Base-by-base conservation (phyloP, 2,888 invertebrate genomes). In the Dryobota labecula region DNA sequence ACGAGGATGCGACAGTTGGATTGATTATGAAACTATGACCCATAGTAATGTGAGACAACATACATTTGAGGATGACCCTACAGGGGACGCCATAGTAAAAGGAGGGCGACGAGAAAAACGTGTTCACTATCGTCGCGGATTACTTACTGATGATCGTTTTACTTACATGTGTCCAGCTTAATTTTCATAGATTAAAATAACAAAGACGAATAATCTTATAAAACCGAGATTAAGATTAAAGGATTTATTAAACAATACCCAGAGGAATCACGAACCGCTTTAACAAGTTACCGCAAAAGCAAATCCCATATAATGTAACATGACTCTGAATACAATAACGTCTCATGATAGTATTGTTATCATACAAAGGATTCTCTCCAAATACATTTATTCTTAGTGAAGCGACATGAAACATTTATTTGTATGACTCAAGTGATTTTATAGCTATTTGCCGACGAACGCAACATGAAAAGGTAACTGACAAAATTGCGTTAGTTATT, bases 281-380 rank as follows among this genome's bases (percentile, higher is more conserved):
- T 84, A 70, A 76, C 76, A 76, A 76, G 78, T 78, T 73, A 66
- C 78, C 70, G 84, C 76, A 64, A 70, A 70, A 84, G 84, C 75
- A 78, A 80, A 84, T 73, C 74, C 57, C 68, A 60, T 85, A 71
- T 70, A 75, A 71, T 70, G 66, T 78, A 72, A 80, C 73, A 82
- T 70, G 76, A 78, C 66, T 70, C 63, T 68, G 73, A 84, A 86
- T 74, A 84, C 82, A 79, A 82, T 84, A 82, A 79, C 63, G 75
- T 74, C 65, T 84, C 78, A 85, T 77, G 78, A 76, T 84, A 84
- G 74, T 71, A 84, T 84, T 80, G 82, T 82, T 84, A 75, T 51
- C 51, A 61, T 54, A 82, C 75, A 80, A 80, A 82, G 77, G 68
- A 79, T 76, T 76, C 73, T 66, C 73, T 70, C 61, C 72, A 86